Conservation (phyloP, 2,888 invertebrate genomes). For the Andrena haemorrhoa region DNA sequence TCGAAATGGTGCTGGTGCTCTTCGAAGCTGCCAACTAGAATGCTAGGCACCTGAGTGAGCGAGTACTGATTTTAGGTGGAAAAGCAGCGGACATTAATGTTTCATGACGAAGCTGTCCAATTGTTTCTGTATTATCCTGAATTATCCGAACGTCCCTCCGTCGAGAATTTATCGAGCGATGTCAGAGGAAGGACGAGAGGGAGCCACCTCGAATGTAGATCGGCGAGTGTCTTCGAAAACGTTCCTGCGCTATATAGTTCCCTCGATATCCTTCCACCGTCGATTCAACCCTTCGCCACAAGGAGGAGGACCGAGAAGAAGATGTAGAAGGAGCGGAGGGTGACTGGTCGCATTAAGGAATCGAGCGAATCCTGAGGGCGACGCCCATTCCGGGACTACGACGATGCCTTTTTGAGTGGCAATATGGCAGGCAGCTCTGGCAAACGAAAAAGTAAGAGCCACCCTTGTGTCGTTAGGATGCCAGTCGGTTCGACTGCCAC, state of each 20-base stretch:
- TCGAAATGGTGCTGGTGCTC: not conserved
- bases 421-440: conserved; percentile 67
- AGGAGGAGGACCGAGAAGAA: not conserved
- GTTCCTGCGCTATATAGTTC: conserved; percentile 4
- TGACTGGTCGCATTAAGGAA: conserved; percentile 63
- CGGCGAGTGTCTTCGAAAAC: conserved; percentile 59
- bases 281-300: conserved; percentile 40
- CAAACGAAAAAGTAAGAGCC: conserved; percentile 70
- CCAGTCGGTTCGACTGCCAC: conserved; percentile 37
- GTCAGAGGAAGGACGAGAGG: conserved; percentile 52
- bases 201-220: conserved; percentile 57
- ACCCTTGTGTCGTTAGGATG: conserved; percentile 64
- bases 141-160: conserved; percentile 41
- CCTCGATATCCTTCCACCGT: conserved; percentile 25
- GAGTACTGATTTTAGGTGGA: not conserved
- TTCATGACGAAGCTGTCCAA: conserved; percentile 75
- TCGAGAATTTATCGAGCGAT: conserved; percentile 77
- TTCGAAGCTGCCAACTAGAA: not conserved
- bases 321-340: conserved; percentile 22
- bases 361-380: conserved; percentile 61
- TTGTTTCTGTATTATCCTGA: conserved; percentile 77
- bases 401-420: conserved; percentile 74
- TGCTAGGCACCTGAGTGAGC: no score
- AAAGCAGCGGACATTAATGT: conserved; percentile 34
- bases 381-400: conserved; percentile 61